Evolutionary conservation across 2,113 vertebrate species (phyloP).

Genomic region (Pristiophorus japonicus): DNA sequence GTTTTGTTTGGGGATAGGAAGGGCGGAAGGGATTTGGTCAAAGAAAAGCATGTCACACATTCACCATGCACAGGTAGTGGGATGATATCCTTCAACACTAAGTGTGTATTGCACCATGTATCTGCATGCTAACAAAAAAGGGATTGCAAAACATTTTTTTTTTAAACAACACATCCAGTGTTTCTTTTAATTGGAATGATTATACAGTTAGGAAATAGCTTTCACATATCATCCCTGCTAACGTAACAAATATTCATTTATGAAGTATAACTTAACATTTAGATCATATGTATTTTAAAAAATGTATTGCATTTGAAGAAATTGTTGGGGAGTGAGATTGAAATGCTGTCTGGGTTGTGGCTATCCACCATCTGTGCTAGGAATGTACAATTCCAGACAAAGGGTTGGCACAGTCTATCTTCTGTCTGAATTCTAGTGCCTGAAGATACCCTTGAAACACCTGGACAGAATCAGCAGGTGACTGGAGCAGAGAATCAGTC

Average conservation of each 20-base stretch:
- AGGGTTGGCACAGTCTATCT: conserved; percentile 69
- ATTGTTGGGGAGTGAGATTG: neutral
- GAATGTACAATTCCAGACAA: conserved; percentile 75
- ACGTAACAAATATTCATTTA: neutral
- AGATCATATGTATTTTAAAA: neutral
- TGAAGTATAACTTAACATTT: neutral
- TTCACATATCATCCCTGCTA: neutral
- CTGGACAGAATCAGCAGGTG: conserved; percentile 84
- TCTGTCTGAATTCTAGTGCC: conserved; percentile 71
- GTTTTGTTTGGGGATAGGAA: neutral
- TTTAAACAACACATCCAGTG: too few relatives aligned
- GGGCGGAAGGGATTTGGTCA: neutral
- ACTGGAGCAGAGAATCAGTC: conserved; percentile 76
- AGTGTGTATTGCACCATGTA: neutral
- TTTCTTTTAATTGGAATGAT: neutral
- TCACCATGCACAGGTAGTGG: too few relatives aligned
- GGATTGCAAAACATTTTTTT: neutral
- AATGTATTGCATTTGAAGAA: neutral
- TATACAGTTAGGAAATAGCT: neutral
- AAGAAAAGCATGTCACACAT: neutral
- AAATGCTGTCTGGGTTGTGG: conserved; percentile 54
- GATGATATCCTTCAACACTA: neutral
- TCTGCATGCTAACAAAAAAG: neutral
- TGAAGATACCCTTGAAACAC: conserved; percentile 79
- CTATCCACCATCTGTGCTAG: conserved; percentile 77